Base-by-base conservation (phyloP, 2,797 vertebrate species). In the Silurus lanzhouensis region DNA sequence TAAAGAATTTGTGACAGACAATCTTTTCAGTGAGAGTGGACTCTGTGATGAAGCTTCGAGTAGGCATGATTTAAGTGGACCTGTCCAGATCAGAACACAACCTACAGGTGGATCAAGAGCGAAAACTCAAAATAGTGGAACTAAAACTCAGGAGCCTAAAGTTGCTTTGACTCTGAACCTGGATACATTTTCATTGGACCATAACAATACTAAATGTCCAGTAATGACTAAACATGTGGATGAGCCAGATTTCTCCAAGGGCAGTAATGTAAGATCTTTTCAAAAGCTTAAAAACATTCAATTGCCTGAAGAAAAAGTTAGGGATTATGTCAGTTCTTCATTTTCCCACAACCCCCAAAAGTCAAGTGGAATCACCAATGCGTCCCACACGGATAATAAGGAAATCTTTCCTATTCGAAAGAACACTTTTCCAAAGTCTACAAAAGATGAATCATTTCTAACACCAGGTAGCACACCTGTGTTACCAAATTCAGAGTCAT, bases 231-330 rank as follows among this genome's bases (percentile, higher is more conserved):
- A 87, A 76, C 46, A 86, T 14, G 27, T 81, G 3, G 92, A 94
- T 14, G 92, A 94, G 78, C 86, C 88, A 6, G 93, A 95, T 89
- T 92, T 86, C 46, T 67, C n/a, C 25, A 92, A 91, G 88, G 55
- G 57, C 71, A 83, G 83, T 31, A 20, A 63, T 63, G 58, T 14
- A n/a, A 79, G 67, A 48, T 67, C 79, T 55, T 89, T 83, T 44
- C 76, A 86, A 1, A 83, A 89, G 31, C 85, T 87, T 3, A 14
- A 68, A 87, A 70, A 60, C 66, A 67, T 64, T 58, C n/a, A 82
- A 22, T 3, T 57, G 60, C 19, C 58, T 6, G 81, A 83, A 72
- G 52, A 79, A 57, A 81, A 82, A 57, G 89, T 25, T 4, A 77
- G 68, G 57, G 83, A 77, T 27, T 4, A 87, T 14, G 0, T 64